Conservation (phyloP, 1,140 invertebrate species). For the Cylas formicarius region DNA sequence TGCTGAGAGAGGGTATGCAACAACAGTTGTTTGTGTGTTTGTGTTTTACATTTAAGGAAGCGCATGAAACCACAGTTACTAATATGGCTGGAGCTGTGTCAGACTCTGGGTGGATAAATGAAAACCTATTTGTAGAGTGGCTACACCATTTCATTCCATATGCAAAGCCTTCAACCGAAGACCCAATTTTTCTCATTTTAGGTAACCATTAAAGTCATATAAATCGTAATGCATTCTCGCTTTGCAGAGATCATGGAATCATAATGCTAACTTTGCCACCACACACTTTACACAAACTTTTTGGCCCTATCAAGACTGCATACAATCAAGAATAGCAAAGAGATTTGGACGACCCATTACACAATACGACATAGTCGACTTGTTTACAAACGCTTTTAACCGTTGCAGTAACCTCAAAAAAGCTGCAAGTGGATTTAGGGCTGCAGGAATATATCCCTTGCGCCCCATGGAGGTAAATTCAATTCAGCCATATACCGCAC, state of each 20-base stretch:
- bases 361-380: background rate
- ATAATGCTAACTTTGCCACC: conserved; percentile 1
- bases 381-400: conserved; percentile 1
- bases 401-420: background rate
- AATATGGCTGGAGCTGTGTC: background rate
- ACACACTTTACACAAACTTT: no score
- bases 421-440: background rate
- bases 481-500: no score
- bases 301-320: conserved; percentile 10
- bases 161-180: conserved; percentile 3
- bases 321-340: conserved; percentile 11
- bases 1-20: no score
- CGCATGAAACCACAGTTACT: background rate
- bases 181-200: conserved; percentile 8
- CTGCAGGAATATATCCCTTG: conserved; percentile 1
- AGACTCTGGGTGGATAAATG: conserved; percentile 12
- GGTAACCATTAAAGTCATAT: conserved; percentile 10
- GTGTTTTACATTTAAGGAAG: conserved; percentile 5
- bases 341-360: background rate
- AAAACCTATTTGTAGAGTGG: conserved; percentile 11
- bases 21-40: no score
- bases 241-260: conserved; percentile 6
- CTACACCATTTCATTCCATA: conserved; percentile 9
- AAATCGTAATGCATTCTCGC: background rate
- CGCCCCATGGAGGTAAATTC: background rate